Percentiles rank a stretch among this genome's conserved stretches.
Conservation (phyloP, 2,797 vertebrate species). For the Cyclura pinguis region DNA sequence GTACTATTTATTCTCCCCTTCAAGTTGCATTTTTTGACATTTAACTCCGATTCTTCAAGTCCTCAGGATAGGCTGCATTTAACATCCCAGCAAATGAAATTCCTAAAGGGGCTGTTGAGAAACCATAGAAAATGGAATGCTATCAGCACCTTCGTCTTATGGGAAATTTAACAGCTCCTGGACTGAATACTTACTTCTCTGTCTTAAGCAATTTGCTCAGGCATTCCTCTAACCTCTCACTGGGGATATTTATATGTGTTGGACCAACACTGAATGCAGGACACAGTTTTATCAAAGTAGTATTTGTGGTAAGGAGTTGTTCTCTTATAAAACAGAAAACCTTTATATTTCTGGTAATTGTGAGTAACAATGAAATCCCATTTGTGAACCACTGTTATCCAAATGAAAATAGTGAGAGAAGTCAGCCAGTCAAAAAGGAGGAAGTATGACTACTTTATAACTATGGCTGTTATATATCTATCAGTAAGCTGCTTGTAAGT, state of each 20-base stretch:
- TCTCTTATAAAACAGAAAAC: conserved; percentile 29
- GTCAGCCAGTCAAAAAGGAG: background rate
- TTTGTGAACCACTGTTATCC: conserved; percentile 33
- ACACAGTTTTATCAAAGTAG: conserved; percentile 7
- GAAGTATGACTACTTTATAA: background rate
- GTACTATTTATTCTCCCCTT: conserved; percentile 2
- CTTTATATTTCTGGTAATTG: conserved; percentile 15
- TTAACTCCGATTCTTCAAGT: conserved; percentile 29
- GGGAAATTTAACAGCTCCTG: conserved; percentile 50
- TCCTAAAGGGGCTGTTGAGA: conserved; percentile 44
- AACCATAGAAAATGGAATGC: conserved; percentile 36
- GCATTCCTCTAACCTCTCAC: conserved; percentile 42
- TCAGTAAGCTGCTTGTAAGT: background rate
- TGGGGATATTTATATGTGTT: background rate
- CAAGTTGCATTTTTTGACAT: background rate
- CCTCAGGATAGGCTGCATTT: conserved; percentile 17
- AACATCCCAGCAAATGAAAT: conserved; percentile 12
- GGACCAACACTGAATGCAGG: conserved; percentile 45
- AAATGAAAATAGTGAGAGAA: conserved; percentile 39
- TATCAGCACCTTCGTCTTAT: conserved; percentile 47
- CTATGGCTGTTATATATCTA: background rate
- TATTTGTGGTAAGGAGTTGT: conserved; percentile 46
- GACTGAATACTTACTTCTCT: conserved; percentile 48
- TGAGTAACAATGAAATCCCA: conserved; percentile 35
- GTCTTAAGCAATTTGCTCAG: conserved; percentile 56